Evolutionary conservation across 53 echinoderm and acorn worm species (phyloP).

Genomic region (Patiria pectinifera): DNA sequence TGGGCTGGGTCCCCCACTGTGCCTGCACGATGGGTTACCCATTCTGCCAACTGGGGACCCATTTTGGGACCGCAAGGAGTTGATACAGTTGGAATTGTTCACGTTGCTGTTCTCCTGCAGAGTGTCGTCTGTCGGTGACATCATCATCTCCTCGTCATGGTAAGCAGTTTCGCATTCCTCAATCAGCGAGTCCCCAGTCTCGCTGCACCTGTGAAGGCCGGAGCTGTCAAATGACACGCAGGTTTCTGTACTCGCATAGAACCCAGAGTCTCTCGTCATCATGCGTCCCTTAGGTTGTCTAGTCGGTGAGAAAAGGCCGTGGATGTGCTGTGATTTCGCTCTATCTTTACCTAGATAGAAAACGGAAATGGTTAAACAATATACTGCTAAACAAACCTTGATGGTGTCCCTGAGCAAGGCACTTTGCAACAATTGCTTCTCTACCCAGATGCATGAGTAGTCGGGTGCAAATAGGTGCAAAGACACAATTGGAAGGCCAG

Average conservation of each 20-base stretch:
- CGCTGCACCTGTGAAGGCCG: constrained; percentile 62
- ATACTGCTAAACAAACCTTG: no score
- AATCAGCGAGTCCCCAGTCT: constrained; percentile 58
- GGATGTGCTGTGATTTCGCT: constrained; percentile 41
- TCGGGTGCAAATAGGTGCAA: no score
- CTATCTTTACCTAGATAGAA: constrained; percentile 23
- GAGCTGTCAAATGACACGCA: constrained; percentile 70
- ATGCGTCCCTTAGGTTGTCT: constrained; percentile 66
- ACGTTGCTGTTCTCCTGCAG: constrained; percentile 60
- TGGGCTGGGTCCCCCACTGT: neutral
- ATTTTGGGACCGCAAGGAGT: constrained; percentile 8
- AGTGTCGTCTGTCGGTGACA: constrained; percentile 49
- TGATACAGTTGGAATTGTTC: constrained; percentile 75
- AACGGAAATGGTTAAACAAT: no score
- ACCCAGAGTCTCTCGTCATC: constrained; percentile 75
- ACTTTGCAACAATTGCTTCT: no score
- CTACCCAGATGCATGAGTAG: no score
- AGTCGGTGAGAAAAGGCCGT: constrained; percentile 39
- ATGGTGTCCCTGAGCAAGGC: no score
- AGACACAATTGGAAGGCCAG: no score
- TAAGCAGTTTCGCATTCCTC: constrained; percentile 71
- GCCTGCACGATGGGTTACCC: constrained; percentile 40
- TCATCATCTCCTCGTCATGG: constrained; percentile 56
- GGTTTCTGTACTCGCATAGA: constrained; percentile 84
- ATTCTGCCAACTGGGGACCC: neutral